Evolutionary conservation across 2,888 invertebrate species (phyloP).

Genomic region (Prenolepis imparis): DNA sequence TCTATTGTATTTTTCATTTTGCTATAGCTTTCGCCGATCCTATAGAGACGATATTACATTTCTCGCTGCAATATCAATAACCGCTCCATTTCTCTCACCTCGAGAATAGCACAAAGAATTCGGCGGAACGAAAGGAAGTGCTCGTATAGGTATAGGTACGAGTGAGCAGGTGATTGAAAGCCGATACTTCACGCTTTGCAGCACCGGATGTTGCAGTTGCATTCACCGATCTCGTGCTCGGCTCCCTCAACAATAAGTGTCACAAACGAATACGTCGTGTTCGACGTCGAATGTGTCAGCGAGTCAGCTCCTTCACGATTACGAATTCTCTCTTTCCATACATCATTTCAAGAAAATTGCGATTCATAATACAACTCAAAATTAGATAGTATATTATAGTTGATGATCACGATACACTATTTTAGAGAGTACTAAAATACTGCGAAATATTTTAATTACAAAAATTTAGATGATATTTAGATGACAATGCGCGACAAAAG

Average conservation of each 20-base stretch:
- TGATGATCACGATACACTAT: not conserved
- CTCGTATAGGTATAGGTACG: constrained; percentile 21
- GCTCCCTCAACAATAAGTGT: not conserved
- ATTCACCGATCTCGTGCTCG: constrained; percentile 16
- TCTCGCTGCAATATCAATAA: not conserved
- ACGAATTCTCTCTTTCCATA: not conserved
- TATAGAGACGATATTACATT: not conserved
- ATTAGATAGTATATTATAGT: not conserved
- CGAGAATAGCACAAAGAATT: constrained; percentile 45
- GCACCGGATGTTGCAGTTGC: constrained; percentile 36
- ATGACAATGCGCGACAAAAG: not conserved
- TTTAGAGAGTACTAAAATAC: not conserved
- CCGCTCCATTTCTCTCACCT: not conserved
- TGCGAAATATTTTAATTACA: not conserved
- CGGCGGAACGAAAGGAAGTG: constrained; percentile 47
- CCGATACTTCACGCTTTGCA: constrained; percentile 41
- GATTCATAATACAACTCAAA: too few relatives aligned
- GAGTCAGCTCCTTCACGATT: not conserved
- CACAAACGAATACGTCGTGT: not conserved
- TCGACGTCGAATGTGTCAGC: not conserved
- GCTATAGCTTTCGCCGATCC: not conserved
- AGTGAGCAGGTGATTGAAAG: constrained; percentile 67
- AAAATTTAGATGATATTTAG: not conserved
- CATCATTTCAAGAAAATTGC: not conserved
- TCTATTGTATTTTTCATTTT: not conserved